These are phyloP conservation scores for Acipenser oxyrinchus DNA, from an alignment of 2,797 vertebrate species.

Conservation along the genomic window DNA sequence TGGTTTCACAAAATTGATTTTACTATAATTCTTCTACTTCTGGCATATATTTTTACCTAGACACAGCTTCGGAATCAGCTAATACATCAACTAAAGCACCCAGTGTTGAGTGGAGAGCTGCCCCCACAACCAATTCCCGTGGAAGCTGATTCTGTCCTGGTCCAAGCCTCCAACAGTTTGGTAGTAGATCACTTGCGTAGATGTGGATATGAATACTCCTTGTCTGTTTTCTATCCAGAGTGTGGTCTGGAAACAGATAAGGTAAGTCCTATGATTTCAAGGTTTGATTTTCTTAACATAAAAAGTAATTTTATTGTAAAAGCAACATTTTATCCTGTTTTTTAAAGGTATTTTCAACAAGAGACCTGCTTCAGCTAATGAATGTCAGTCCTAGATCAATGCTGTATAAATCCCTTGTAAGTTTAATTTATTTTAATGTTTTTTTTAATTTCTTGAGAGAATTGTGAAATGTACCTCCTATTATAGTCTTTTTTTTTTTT, in stretches of 20 bases:
- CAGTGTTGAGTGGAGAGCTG: constrained; percentile 50
- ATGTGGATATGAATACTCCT: constrained; percentile 80
- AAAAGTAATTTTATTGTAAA: background rate
- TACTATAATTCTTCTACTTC: background rate
- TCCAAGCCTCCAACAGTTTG: constrained; percentile 73
- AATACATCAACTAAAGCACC: constrained; percentile 77
- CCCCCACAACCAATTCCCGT: constrained; percentile 37
- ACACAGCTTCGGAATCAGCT: constrained; percentile 83
- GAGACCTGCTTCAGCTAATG: constrained; percentile 75
- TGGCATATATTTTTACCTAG: constrained; percentile 39
- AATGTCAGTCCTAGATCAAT: constrained; percentile 63
- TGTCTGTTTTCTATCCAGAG: constrained; percentile 86
- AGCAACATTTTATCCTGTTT: background rate
- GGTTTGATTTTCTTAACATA: background rate
- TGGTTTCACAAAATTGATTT: background rate
- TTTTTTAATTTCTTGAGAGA: constrained; percentile 15
- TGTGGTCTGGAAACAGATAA: constrained; percentile 74
- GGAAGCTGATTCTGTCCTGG: constrained; percentile 51
- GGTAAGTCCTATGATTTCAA: constrained; percentile 42
- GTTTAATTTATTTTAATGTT: constrained; percentile 9
- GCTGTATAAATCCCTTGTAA: constrained; percentile 78
- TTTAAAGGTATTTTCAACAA: constrained; percentile 57
- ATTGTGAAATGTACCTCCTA: constrained; percentile 5
- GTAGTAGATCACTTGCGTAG: constrained; percentile 73
- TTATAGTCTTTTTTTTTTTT: constrained; percentile 21